phyloP scores from a whole-genome alignment of 2,888 invertebrate genomes.

The Lucinisca nassula region DNA sequence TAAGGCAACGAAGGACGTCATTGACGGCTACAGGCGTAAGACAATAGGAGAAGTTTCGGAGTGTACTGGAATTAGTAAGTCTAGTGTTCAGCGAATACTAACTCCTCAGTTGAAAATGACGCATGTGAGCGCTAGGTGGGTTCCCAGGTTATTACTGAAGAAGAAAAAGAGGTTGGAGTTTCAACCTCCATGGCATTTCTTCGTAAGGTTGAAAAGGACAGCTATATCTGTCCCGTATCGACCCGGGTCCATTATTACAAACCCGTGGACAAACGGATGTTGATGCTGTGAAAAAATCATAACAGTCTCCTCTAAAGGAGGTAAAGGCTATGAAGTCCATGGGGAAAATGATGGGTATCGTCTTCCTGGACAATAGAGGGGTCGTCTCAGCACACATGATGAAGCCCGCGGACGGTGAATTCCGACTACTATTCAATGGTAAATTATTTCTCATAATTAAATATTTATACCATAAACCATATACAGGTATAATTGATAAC shows the following conservation, averaged over 20 bases:
- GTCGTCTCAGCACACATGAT: background rate
- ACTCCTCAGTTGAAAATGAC: constrained; percentile 16
- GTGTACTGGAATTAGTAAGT: background rate
- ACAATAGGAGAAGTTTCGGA: constrained; percentile 14
- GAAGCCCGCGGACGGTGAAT: too few species aligned
- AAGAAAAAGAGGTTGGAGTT: constrained; percentile 12
- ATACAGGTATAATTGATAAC: background rate
- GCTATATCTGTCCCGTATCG: background rate
- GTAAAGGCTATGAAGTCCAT: too few species aligned
- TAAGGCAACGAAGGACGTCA: constrained; percentile 1
- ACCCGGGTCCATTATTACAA: background rate
- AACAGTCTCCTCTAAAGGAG: background rate
- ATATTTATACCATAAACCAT: background rate
- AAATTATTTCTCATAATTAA: background rate
- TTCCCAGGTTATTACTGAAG: constrained; percentile 8
- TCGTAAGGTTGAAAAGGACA: constrained; percentile 4
- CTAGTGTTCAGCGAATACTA: constrained; percentile 3
- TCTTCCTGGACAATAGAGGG: constrained; percentile 18
- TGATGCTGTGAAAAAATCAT: background rate
- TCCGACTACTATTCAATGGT: too few species aligned
- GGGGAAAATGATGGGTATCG: constrained; percentile 4
- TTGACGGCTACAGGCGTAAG: constrained; percentile 23
- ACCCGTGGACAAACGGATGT: background rate
- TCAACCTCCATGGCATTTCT: background rate
- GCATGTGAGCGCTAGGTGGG: constrained; percentile 15